Evolutionary conservation across 2,797 vertebrate species (phyloP).

Genomic region (Eulemur rubriventer): DNA sequence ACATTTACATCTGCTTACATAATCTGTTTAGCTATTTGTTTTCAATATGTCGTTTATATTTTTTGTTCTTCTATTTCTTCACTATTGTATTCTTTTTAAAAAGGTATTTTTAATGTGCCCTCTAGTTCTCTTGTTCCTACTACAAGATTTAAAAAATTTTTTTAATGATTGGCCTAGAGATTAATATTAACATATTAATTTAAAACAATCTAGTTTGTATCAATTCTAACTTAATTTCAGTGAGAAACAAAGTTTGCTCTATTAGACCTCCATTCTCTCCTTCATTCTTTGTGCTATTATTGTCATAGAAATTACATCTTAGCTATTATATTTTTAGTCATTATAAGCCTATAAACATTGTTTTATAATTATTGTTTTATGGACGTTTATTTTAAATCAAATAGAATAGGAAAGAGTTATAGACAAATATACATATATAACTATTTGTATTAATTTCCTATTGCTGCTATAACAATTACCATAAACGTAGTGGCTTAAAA

Average conservation of each 20-base stretch:
- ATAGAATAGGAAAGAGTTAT: not conserved
- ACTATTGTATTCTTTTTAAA: not conserved
- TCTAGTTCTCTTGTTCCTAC: not conserved
- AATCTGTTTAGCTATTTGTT: not conserved
- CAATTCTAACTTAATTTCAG: not conserved
- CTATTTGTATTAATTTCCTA: not conserved
- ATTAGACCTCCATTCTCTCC: not conserved
- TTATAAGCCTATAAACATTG: not conserved
- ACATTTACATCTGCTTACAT: not conserved
- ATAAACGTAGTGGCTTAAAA: not conserved
- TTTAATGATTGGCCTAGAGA: not conserved
- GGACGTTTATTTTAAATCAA: not conserved
- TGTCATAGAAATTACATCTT: not conserved
- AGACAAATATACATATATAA: not conserved
- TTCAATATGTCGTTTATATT: not conserved
- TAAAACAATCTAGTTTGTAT: not conserved
- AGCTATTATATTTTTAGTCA: not conserved
- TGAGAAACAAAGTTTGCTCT: not conserved
- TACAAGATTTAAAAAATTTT: not conserved
- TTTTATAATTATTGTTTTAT: not conserved
- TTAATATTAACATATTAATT: not conserved
- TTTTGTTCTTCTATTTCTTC: not conserved
- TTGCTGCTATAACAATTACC: not conserved
- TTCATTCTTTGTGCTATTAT: not conserved
- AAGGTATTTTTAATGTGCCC: not conserved